These are phyloP conservation scores for Eupleurogrammus muticus DNA, from an alignment of 2,797 vertebrate genomes.

Conservation along the genomic window DNA sequence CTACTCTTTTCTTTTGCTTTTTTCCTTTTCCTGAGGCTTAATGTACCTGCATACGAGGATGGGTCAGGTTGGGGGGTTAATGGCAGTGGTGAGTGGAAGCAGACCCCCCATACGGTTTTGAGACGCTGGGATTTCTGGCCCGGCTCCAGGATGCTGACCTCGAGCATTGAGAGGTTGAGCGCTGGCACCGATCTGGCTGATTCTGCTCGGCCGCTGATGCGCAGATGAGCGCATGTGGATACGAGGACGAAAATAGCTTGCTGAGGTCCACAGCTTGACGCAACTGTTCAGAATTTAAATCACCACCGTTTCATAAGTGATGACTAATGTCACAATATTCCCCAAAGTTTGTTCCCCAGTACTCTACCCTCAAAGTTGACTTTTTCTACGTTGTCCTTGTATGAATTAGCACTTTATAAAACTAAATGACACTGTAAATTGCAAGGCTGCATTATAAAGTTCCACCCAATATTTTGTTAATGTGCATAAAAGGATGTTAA, in stretches of 20 bases:
- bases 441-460: no score
- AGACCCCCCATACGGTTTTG: constrained; percentile 71
- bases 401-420: no score
- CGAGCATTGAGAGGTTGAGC: constrained; percentile 59
- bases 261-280: constrained; percentile 56
- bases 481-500: constrained; percentile 2
- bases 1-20: not conserved
- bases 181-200: constrained; percentile 67
- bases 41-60: constrained; percentile 11
- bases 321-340: not conserved
- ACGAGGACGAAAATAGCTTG: constrained; percentile 74
- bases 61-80: constrained; percentile 36
- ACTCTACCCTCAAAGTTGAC: no score
- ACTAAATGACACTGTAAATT: no score
- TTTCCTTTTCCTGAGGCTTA: constrained; percentile 21
- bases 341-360: no score
- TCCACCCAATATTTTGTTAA: not conserved
- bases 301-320: constrained; percentile 25
- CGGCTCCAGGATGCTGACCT: constrained; percentile 70
- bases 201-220: constrained; percentile 76
- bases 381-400: no score
- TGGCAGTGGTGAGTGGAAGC: constrained; percentile 20
- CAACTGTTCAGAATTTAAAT: constrained; percentile 55
- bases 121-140: constrained; percentile 65
- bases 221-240: constrained; percentile 61